Evolutionary conservation across 2,797 vertebrate species (phyloP).

Genomic region (Hydrolagus colliei): DNA sequence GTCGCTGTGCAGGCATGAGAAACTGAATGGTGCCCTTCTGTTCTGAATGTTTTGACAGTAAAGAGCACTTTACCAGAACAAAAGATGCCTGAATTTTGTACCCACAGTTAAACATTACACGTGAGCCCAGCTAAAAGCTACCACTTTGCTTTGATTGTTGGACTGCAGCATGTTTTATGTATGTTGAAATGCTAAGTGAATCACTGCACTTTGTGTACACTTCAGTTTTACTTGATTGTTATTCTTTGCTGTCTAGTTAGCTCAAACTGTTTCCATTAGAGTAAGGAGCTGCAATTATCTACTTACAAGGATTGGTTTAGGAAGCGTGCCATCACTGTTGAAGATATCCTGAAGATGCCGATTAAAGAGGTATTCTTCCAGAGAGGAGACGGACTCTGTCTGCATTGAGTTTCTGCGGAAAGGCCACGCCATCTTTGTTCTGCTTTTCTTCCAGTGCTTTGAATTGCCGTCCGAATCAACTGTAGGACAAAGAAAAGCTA

Average conservation of each 20-base stretch:
- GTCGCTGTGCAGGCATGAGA: no score
- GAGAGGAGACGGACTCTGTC: conserved; percentile 46
- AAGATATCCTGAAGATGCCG: conserved; percentile 68
- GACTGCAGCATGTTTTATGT: neutral
- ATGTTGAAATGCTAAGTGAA: neutral
- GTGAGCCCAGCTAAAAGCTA: no score
- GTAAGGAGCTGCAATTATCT: neutral
- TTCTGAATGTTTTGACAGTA: no score
- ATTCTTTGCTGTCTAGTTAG: neutral
- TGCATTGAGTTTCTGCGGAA: conserved; percentile 54
- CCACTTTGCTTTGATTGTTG: neutral
- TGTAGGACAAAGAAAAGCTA: conserved; percentile 35
- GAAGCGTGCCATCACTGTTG: conserved; percentile 59
- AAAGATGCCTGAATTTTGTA: neutral
- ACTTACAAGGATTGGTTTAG: conserved; percentile 73
- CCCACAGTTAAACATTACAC: neutral
- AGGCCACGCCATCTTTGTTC: conserved; percentile 63
- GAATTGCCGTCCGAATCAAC: conserved; percentile 51
- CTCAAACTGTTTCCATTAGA: neutral
- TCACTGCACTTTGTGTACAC: neutral
- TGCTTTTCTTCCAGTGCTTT: conserved; percentile 56
- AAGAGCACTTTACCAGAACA: neutral
- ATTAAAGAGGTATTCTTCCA: conserved; percentile 65
- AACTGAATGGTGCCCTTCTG: no score
- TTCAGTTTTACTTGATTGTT: neutral